Evolutionary conservation across 2,888 invertebrate species (phyloP), one percentile per base, ranked within the genome.

Genomic region (Antheraea yamamai): DNA sequence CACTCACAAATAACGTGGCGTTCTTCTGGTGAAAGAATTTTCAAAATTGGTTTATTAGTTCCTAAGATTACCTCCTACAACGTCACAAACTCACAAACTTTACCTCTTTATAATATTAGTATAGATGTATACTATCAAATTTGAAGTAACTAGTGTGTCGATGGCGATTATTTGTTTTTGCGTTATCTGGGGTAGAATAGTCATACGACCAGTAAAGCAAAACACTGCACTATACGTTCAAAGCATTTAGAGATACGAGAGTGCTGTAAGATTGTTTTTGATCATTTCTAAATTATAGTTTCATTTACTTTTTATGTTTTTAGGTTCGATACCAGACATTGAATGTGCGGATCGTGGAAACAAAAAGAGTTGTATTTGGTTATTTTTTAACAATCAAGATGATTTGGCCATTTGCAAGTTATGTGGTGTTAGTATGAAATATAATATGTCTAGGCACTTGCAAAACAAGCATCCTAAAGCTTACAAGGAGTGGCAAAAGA

Each of bases 361-460:
- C 4, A 30, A 39, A n/a, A 70, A 20, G 70, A 70, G 70, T n/a
- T 39, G 8, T 39, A n/a, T 70, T 51, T 76, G 76, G 76, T 51
- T 72, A 20, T 76, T 30, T 61, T 76, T 70, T 68, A 51, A 75
- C 47, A 73, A 70, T 18, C 4, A 51, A n/a, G 61, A 51, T 35
- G 51, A 55, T n/a, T 51, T 68, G 68, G 30, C n/a, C 18, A 55
- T 72, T 52, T 76, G 76, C 51, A 76, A 75, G 12, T 0, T 75
- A 16, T 76, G 76, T 58, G 30, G 58, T n/a, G 30, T 35, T 23
- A 52, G 58, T 26, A 74, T 76, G 76, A 76, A 71, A 47, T 10
- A 35, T 7, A 75, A 76, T 30, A 68, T 61, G 61, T 4, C 39
- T 7, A 66, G 75, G 23, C 77, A 77, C 72, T 73, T 76, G 39